Base-by-base conservation (phyloP, 2,888 invertebrate genomes). In the Eledona agricola region DNA sequence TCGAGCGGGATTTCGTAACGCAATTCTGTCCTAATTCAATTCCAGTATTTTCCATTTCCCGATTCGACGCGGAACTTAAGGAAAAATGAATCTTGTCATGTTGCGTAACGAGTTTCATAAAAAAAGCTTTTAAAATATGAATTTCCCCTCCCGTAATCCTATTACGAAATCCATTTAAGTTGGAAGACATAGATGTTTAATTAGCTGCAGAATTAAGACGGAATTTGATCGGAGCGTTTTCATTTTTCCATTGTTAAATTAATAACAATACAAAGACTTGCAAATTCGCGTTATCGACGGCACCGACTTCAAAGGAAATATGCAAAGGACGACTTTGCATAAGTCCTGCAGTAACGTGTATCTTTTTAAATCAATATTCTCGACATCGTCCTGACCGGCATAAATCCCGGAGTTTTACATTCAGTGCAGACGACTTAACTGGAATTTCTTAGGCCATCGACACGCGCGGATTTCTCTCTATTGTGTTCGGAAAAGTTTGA, bases 111-210 rank as follows among this genome's bases (percentile, higher is more conserved):
- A 51, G 43, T 51, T 51, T 43, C 35, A 32, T 13, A 45, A 51
- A 51, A 62, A 63, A 62, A 59, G 61, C 62, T 58, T 62, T 62
- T 63, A 62, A 60, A 64, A 66, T 62, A 63, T 62, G 58, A 63
- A 62, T 55, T 59, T 56, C 52, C 42, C 28, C 40, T 4, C n/a
- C 28, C 43, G 59, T 68, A 68, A 69, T 69, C 67, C 63, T 53
- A 65, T 68, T 69, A 67, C 57, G 51, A 56, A 63, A 66, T 65
- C 64, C 66, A 63, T 64, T 65, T 64, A 67, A 68, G 65, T 68
- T 69, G 55, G 60, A 57, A 62, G 65, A 62, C 66, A 64, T 63
- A 60, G 68, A 67, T 67, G 69, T 66, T 66, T 69, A 69, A 69
- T 69, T 69, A 67, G 65, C 64, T 56, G 60, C 55, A 56, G 68